A percentile compares a stretch with the other conserved stretches of the same genome.
These are phyloP conservation scores for Drosophila pseudotalamancana DNA, from an alignment of 2,888 invertebrate genomes.

Conservation along the genomic window DNA sequence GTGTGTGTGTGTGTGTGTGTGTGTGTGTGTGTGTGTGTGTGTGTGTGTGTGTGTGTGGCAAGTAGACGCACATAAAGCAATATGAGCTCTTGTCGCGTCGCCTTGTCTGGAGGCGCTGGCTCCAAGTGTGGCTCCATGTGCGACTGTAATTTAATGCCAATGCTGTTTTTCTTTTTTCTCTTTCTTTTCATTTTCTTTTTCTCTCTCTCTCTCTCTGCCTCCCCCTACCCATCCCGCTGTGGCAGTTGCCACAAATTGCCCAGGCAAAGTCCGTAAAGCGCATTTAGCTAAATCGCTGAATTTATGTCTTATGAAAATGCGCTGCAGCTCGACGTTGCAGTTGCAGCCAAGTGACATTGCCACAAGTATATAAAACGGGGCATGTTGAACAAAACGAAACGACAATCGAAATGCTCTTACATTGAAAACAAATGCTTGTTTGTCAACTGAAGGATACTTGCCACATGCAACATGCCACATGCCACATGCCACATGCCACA, in stretches of 20 bases:
- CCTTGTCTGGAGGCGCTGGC: constrained; percentile 51
- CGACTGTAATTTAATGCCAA: constrained; percentile 74
- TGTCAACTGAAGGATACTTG: no score
- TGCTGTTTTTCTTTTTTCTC: constrained; percentile 41
- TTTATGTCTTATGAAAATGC: constrained; percentile 80
- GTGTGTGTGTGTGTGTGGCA: no score
- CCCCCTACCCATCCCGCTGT: constrained; percentile 5
- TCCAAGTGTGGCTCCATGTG: constrained; percentile 16
- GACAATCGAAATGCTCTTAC: constrained; percentile 32
- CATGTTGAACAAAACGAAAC: neutral
- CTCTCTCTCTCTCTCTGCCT: constrained; percentile 13
- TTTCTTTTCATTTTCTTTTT: neutral
- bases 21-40: no score
- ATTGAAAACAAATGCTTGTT: neutral
- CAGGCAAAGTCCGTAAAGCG: constrained; percentile 68
- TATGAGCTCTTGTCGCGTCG: constrained; percentile 71
- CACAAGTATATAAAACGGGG: constrained; percentile 34
- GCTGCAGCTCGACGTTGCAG: constrained; percentile 16
- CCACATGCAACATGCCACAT: no score
- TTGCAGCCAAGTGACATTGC: constrained; percentile 60
- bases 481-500: no score
- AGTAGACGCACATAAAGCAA: constrained; percentile 46
- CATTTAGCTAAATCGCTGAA: constrained; percentile 76
- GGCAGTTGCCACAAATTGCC: constrained; percentile 73
- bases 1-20: no score